A percentile compares a stretch with the other conserved stretches of the same genome.
These are phyloP conservation scores for Dasyprocta punctata DNA, from an alignment of 2,113 vertebrate species.

Conservation along the genomic window DNA sequence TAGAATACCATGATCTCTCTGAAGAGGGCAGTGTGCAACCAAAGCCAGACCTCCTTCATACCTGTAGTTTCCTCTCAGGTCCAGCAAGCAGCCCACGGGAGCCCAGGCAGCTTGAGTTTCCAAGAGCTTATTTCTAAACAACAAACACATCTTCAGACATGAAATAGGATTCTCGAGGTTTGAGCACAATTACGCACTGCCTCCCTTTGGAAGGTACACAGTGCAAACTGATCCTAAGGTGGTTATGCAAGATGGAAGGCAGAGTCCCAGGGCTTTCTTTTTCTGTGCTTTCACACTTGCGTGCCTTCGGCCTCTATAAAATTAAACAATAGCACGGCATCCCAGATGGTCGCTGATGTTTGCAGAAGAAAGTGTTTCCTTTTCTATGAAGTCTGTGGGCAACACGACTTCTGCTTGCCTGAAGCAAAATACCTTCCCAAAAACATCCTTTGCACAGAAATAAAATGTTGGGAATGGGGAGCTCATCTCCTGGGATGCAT, in stretches of 20 bases:
- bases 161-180: slow-evolving; percentile 69
- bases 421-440: slow-evolving; percentile 47
- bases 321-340: not conserved
- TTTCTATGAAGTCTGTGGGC: not conserved
- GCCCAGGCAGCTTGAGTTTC: slow-evolving; percentile 53
- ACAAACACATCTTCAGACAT: slow-evolving; percentile 50
- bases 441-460: slow-evolving; percentile 62
- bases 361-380: slow-evolving; percentile 53
- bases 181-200: slow-evolving; percentile 30
- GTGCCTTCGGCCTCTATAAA: not conserved
- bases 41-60: not conserved
- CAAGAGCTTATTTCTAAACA: slow-evolving; percentile 49
- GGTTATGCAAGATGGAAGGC: not conserved
- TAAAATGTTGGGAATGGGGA: slow-evolving; percentile 36
- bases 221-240: not conserved
- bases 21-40: slow-evolving; percentile 56
- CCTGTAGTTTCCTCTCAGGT: not conserved
- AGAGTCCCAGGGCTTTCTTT: not conserved
- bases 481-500: slow-evolving; percentile 66
- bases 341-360: slow-evolving; percentile 55
- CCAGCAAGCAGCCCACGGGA: not conserved
- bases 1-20: not conserved
- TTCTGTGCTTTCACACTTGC: not conserved
- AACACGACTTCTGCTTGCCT: slow-evolving; percentile 21
- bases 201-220: not conserved